Evolutionary conservation across 2,113 vertebrate genomes (phyloP).

Genomic region (Bathybates hornii): DNA sequence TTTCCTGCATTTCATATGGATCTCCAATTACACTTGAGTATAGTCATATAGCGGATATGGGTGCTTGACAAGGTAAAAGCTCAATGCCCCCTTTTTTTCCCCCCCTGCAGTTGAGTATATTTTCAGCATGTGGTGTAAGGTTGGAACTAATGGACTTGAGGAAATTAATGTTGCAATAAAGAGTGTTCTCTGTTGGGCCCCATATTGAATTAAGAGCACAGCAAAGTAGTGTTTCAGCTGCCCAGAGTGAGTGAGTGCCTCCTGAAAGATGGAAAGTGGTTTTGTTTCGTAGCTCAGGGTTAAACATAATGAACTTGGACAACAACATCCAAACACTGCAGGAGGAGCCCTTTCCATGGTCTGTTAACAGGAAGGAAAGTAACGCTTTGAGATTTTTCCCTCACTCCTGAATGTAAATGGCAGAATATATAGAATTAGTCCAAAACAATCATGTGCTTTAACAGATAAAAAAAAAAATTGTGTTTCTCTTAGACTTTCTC

Average conservation of each 20-base stretch:
- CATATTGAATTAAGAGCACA: conserved; percentile 42
- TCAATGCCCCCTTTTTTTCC: background rate
- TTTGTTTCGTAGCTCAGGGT: conserved; percentile 35
- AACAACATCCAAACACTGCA: conserved; percentile 52
- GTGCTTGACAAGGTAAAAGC: conserved; percentile 38
- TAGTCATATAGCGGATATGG: conserved; percentile 43
- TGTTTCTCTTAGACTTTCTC: background rate
- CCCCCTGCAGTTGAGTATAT: background rate
- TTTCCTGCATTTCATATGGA: conserved; percentile 7
- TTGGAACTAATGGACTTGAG: conserved; percentile 49
- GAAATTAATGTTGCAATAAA: conserved; percentile 56
- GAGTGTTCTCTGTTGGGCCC: conserved; percentile 39
- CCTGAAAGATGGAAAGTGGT: conserved; percentile 36
- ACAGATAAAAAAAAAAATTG: background rate
- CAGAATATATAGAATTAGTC: background rate
- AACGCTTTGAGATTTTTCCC: background rate
- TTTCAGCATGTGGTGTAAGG: conserved; percentile 16
- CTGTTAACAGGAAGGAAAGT: conserved; percentile 28
- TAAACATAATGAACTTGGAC: conserved; percentile 59
- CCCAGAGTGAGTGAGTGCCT: conserved; percentile 15
- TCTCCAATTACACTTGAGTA: conserved; percentile 23
- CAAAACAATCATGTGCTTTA: background rate
- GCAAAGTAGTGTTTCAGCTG: conserved; percentile 22
- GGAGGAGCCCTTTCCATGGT: conserved; percentile 26
- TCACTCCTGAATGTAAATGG: background rate